Conservation (phyloP, 1,140 invertebrate genomes). For the Varroa destructor region DNA sequence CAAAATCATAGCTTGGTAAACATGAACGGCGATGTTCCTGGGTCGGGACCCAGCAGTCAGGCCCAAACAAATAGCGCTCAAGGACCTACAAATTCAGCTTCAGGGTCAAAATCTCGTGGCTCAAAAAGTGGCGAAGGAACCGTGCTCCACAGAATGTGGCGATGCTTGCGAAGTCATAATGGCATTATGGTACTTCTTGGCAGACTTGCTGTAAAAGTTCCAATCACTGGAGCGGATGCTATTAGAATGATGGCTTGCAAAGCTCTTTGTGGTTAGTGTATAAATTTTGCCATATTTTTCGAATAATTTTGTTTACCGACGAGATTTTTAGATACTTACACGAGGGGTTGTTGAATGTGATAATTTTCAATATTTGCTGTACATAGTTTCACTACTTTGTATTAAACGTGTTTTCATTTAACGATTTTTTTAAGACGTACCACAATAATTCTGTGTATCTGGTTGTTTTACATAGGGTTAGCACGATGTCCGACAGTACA, state of each 20-base stretch:
- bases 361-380: no score
- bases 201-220: constrained; percentile 76
- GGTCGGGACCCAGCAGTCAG: constrained; percentile 49
- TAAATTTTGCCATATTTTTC: not conserved
- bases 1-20: not conserved
- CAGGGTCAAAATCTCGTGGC: no score
- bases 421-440: not conserved
- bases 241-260: constrained; percentile 75
- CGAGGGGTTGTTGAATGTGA: no score
- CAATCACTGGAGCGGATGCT: constrained; percentile 89
- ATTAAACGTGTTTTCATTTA: not conserved
- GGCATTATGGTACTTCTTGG: constrained; percentile 75
- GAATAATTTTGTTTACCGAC: no score
- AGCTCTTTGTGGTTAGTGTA: constrained; percentile 21
- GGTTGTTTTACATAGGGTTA: constrained; percentile 52
- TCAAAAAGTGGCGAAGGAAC: constrained; percentile 56
- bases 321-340: no score
- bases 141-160: constrained; percentile 77
- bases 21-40: constrained; percentile 43
- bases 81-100: no score
- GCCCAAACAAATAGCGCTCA: not conserved
- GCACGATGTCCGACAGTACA: constrained; percentile 76
- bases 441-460: constrained; percentile 48
- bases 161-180: constrained; percentile 77
- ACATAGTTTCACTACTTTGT: not conserved